Conservation (phyloP, 2,113 vertebrate genomes). For the Nyctibius bracteatus region DNA sequence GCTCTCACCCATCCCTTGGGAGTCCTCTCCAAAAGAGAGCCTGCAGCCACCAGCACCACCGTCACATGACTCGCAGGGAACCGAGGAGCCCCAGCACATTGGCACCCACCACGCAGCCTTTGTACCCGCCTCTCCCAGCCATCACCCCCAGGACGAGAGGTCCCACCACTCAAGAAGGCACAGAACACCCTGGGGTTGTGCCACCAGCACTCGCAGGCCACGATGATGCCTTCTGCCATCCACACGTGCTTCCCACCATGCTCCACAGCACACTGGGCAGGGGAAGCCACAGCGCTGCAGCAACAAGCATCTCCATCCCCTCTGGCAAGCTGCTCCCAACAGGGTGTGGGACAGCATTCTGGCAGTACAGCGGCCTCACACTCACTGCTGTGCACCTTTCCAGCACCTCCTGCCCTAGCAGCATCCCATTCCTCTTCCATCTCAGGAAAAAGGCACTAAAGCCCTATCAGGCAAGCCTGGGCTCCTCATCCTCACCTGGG, state of each 20-base stretch:
- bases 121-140: background rate
- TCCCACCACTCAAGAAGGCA: background rate
- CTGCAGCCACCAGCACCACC: background rate
- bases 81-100: background rate
- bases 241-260: background rate
- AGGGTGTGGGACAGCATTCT: background rate
- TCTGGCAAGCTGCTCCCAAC: background rate
- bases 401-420: background rate
- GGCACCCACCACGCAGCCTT: background rate
- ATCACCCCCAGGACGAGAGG: accelerated
- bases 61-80: background rate
- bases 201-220: background rate
- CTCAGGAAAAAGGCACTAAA: background rate
- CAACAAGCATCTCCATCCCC: background rate
- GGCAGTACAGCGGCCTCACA: background rate
- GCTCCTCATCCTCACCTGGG: constrained; percentile 78
- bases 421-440: background rate
- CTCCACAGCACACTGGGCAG: accelerated
- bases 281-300: background rate
- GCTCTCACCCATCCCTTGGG: accelerated
- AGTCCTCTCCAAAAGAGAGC: background rate
- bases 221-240: accelerated
- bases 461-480: accelerated
- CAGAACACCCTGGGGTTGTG: accelerated
- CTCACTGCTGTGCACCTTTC: background rate